phyloP scores from a whole-genome alignment of 1,140 invertebrate species.

The Megalonaias nervosa region DNA sequence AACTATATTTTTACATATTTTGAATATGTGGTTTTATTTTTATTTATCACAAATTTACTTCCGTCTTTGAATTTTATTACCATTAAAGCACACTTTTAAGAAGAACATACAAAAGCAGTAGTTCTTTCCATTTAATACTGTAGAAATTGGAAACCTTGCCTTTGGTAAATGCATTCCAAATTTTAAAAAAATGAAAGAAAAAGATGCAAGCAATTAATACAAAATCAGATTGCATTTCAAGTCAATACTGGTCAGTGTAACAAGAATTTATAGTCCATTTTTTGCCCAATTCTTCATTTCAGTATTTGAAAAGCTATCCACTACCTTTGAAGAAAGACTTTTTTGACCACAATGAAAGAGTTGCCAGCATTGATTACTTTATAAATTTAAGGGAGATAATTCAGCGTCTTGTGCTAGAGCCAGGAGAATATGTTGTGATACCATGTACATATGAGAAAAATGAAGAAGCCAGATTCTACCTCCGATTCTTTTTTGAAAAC shows the following conservation, averaged over 20 bases:
- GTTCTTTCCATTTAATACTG: neutral
- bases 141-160: neutral
- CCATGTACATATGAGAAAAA: constrained; percentile 92
- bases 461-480: constrained; percentile 94
- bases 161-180: neutral
- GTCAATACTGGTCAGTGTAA: neutral
- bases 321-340: constrained; percentile 89
- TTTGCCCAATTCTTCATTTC: constrained; percentile 11
- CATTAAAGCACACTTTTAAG: too few species aligned
- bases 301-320: constrained; percentile 68
- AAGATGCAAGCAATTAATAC: too few species aligned
- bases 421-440: constrained; percentile 85
- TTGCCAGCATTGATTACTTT: constrained; percentile 91
- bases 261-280: neutral
- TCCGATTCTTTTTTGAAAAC: constrained; percentile 96
- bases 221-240: neutral
- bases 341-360: constrained; percentile 94
- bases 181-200: neutral
- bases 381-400: constrained; percentile 87
- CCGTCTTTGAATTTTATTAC: neutral
- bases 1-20: too few species aligned
- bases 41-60: too few species aligned
- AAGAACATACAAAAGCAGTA: too few species aligned
- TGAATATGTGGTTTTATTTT: too few species aligned
- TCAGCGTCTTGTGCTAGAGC: constrained; percentile 82